These are phyloP conservation scores for Octodonta nipae DNA, from an alignment of 2,888 invertebrate species.

Conservation along the genomic window DNA sequence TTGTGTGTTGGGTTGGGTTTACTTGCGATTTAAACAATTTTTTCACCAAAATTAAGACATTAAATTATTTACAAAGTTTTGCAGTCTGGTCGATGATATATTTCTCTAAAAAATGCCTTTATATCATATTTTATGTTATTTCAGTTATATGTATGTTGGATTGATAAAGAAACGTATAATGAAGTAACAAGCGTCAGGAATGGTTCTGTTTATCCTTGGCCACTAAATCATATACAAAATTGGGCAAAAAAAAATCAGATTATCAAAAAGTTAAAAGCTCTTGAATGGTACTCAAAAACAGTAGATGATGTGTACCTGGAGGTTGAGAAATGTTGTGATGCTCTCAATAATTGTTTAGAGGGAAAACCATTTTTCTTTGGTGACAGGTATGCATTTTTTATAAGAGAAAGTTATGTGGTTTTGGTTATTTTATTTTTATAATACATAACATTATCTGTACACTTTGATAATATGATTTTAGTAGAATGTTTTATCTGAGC, in stretches of 20 bases:
- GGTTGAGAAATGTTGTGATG: conserved; percentile 75
- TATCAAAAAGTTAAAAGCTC: conserved; percentile 56
- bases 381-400: conserved; percentile 50
- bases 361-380: conserved; percentile 73
- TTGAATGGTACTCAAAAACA: conserved; percentile 71
- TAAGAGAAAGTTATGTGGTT: too few species aligned
- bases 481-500: too few species aligned
- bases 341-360: conserved; percentile 71
- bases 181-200: conserved; percentile 73
- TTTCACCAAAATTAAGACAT: too few species aligned
- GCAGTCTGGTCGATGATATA: too few species aligned
- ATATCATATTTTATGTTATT: too few species aligned
- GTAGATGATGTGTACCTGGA: conserved; percentile 64
- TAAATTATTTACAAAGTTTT: too few species aligned
- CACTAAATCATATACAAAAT: conserved; percentile 70
- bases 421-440: too few species aligned
- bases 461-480: too few species aligned
- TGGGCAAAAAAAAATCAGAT: conserved; percentile 59
- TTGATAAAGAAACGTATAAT: conserved; percentile 63
- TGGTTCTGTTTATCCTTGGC: conserved; percentile 88
- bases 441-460: too few species aligned
- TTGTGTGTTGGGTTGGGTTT: too few species aligned
- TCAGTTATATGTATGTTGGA: conserved; percentile 76
- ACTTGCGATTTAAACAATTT: too few species aligned
- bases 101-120: too few species aligned